Percentiles rank a stretch among this genome's conserved stretches.
These are phyloP conservation scores for Branchinecta lynchi DNA, from an alignment of 1,140 invertebrate genomes.

Conservation along the genomic window DNA sequence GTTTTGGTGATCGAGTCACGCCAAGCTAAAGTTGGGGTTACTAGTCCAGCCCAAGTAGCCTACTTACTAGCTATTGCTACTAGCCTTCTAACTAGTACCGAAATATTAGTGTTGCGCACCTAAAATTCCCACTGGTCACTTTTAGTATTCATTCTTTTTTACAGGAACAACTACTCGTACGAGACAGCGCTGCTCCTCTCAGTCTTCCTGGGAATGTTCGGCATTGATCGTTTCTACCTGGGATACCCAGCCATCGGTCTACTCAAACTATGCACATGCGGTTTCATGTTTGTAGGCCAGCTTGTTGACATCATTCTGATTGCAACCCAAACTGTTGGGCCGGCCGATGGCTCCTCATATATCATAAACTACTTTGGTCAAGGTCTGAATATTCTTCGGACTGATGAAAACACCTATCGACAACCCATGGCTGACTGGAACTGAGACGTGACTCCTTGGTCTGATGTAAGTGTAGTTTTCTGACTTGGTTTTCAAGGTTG, in stretches of 20 bases:
- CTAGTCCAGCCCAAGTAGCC: too few relatives aligned
- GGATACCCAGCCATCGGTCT: conserved; percentile 89
- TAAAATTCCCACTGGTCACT: not conserved
- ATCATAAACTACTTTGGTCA: conserved; percentile 87
- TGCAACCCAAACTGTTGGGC: conserved; percentile 76
- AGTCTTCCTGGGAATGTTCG: conserved; percentile 92
- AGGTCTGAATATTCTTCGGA: conserved; percentile 56
- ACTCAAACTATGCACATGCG: conserved; percentile 84
- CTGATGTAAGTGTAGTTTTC: not conserved
- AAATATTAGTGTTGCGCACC: conserved; percentile 19
- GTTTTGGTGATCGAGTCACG: too few relatives aligned
- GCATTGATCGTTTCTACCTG: conserved; percentile 89
- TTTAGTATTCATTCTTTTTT: conserved; percentile 27
- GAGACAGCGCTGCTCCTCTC: conserved; percentile 81
- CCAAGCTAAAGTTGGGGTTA: too few relatives aligned
- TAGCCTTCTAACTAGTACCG: conserved; percentile 15
- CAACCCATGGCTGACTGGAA: conserved; percentile 63
- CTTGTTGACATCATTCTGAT: conserved; percentile 88
- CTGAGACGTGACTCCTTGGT: not conserved
- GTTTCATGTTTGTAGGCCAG: conserved; percentile 77
- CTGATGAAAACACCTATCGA: conserved; percentile 69
- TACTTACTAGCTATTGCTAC: not conserved
- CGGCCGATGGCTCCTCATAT: conserved; percentile 91
- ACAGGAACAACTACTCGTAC: conserved; percentile 80
- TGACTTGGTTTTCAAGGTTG: too few relatives aligned